Conservation (phyloP, 2,113 vertebrate genomes). For the Cinclus cinclus region DNA sequence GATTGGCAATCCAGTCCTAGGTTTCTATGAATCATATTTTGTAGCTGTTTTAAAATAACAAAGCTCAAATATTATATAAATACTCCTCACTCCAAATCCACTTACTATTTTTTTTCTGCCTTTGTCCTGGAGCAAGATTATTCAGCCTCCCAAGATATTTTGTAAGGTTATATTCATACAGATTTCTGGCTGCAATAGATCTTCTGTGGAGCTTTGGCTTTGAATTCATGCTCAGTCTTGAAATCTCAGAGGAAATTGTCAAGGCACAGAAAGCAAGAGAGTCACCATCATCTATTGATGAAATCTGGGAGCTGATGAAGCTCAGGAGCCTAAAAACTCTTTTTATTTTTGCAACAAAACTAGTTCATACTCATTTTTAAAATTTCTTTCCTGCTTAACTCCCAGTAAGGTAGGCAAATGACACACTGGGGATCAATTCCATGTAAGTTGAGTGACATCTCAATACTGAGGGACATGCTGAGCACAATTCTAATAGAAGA, state of each 20-base stretch:
- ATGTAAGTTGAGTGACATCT: neutral
- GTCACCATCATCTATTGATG: neutral
- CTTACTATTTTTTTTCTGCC: neutral
- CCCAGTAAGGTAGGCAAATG: neutral
- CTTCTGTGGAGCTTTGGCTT: neutral
- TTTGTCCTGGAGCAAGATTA: slow-evolving; percentile 12
- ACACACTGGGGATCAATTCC: neutral
- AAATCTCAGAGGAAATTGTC: neutral
- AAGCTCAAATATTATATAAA: neutral
- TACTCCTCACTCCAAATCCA: neutral
- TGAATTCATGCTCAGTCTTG: neutral
- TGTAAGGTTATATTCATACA: neutral
- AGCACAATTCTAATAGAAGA: neutral
- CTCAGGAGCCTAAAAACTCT: neutral
- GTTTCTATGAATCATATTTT: neutral
- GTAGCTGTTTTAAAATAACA: neutral
- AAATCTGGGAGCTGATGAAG: neutral
- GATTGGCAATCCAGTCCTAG: neutral
- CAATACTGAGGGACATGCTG: neutral
- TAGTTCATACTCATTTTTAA: neutral
- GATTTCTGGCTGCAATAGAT: neutral
- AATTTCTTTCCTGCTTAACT: neutral
- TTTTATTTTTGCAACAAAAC: neutral
- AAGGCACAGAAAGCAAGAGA: neutral
- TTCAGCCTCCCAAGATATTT: slow-evolving; percentile 1